Evolutionary conservation across 2,113 vertebrate genomes (phyloP).

Genomic region (Brachyhypopomus gauderio): DNA sequence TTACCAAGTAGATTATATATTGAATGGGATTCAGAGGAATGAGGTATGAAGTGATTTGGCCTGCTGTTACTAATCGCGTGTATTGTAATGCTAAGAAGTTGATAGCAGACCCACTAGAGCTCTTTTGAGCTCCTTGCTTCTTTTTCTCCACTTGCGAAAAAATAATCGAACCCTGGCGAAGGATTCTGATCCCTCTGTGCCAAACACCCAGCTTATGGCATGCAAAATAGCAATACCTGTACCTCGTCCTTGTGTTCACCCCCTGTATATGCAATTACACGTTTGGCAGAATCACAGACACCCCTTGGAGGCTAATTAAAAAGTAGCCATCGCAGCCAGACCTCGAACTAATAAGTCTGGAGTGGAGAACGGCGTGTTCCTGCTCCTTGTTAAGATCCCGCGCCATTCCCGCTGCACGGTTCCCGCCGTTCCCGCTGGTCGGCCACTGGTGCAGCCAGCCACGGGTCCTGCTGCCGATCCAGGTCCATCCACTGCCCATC

Average conservation of each 20-base stretch:
- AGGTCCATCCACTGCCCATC: neutral
- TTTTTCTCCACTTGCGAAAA: neutral
- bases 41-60: neutral
- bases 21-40: conserved; percentile 16
- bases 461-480: conserved; percentile 12
- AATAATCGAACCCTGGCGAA: neutral
- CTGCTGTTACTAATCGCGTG: neutral
- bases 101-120: neutral
- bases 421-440: no score
- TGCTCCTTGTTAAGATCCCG: conserved; percentile 9
- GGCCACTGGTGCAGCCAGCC: neutral
- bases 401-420: neutral
- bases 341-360: conserved; percentile 14
- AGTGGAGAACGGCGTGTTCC: conserved; percentile 3
- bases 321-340: conserved; percentile 19
- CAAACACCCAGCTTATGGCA: neutral
- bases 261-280: conserved; percentile 39
- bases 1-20: conserved; percentile 1
- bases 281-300: conserved; percentile 17
- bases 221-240: conserved; percentile 26
- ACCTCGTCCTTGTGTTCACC: conserved; percentile 25
- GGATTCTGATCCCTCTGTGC: neutral
- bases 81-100: neutral
- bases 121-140: neutral
- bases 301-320: conserved; percentile 47